These are phyloP conservation scores for Leucoraja erinaceus DNA, from an alignment of 2,113 vertebrate species.

Conservation along the genomic window DNA sequence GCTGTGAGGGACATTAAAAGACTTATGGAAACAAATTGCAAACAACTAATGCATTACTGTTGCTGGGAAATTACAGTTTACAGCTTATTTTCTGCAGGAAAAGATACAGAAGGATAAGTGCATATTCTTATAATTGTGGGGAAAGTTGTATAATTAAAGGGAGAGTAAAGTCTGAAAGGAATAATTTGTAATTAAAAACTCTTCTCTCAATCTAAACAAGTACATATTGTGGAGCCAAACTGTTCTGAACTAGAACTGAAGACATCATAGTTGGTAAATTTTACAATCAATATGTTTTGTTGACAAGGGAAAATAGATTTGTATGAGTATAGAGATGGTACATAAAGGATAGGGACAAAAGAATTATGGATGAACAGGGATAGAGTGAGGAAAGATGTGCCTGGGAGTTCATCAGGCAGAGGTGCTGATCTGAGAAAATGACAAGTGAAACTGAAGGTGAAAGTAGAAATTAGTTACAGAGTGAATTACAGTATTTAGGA, in stretches of 20 bases:
- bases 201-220: neutral
- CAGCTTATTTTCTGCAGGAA: constrained; percentile 5
- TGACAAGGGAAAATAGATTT: too few relatives aligned
- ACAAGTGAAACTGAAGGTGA: too few relatives aligned
- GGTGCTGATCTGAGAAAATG: too few relatives aligned
- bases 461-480: too few relatives aligned
- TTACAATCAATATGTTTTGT: too few relatives aligned
- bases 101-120: constrained; percentile 12
- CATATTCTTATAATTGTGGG: constrained; percentile 1
- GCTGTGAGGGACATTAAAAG: constrained; percentile 33
- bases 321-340: neutral
- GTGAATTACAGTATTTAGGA: too few relatives aligned
- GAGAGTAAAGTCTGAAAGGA: neutral
- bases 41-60: neutral
- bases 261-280: neutral
- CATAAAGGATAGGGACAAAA: neutral
- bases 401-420: too few relatives aligned
- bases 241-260: neutral
- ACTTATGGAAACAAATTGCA: neutral
- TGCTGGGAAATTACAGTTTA: constrained; percentile 27
- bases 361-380: neutral
- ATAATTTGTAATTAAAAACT: constrained; percentile 19
- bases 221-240: neutral
- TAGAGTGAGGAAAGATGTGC: neutral
- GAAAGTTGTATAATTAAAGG: constrained; percentile 31